These are phyloP conservation scores for Herpailurus yagouaroundi DNA, from an alignment of 2,113 vertebrate genomes.

Conservation along the genomic window DNA sequence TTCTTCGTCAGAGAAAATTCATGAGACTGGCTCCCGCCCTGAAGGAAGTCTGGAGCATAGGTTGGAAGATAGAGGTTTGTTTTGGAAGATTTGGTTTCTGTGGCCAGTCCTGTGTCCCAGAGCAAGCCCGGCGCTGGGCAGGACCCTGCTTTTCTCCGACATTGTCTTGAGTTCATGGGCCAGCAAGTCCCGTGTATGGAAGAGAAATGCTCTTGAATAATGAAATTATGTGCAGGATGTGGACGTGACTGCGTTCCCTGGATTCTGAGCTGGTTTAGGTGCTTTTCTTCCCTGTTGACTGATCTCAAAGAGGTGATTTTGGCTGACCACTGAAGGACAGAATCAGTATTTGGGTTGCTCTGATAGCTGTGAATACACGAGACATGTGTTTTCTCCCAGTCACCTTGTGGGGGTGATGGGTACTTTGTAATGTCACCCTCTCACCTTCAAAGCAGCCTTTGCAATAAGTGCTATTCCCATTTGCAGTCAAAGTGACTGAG, in stretches of 20 bases:
- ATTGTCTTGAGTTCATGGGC: background rate
- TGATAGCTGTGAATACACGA: background rate
- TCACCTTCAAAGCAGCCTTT: background rate
- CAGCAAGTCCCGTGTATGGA: background rate
- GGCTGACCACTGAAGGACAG: background rate
- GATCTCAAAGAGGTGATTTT: background rate
- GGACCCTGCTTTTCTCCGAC: background rate
- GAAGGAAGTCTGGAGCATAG: background rate
- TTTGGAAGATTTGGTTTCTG: background rate
- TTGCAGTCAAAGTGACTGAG: background rate
- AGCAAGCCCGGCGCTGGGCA: background rate
- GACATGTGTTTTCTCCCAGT: background rate
- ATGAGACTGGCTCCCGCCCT: background rate
- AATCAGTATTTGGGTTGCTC: background rate
- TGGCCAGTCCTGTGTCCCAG: background rate
- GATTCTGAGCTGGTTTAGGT: background rate
- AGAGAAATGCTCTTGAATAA: background rate
- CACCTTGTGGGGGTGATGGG: background rate
- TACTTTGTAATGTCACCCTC: background rate
- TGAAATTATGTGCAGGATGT: background rate
- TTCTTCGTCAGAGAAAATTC: background rate
- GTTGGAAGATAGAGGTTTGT: accelerated
- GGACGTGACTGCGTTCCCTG: background rate
- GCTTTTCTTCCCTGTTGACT: background rate
- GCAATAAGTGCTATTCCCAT: background rate